Conservation (phyloP, 2,113 vertebrate species). For the Pogonocichla stellata region DNA sequence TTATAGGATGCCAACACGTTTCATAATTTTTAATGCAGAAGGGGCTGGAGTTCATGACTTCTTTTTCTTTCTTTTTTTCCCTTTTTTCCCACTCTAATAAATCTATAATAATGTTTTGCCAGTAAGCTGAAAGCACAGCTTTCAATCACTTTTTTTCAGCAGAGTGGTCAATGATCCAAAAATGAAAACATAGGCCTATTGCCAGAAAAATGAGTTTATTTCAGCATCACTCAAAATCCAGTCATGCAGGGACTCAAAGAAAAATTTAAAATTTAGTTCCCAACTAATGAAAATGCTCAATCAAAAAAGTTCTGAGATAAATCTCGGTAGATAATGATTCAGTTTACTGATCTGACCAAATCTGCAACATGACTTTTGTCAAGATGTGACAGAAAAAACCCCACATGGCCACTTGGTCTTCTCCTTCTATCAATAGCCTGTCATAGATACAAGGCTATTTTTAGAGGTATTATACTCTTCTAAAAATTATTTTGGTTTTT, state of each 20-base stretch:
- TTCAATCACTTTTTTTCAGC: background rate
- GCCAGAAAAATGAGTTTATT: background rate
- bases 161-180: background rate
- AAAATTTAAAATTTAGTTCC: background rate
- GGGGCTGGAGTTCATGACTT: background rate
- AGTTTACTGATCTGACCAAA: background rate
- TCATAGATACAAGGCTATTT: background rate
- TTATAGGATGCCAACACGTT: background rate
- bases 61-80: fast-evolving
- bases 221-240: background rate
- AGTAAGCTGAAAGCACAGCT: background rate
- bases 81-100: background rate
- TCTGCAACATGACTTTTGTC: background rate
- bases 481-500: background rate
- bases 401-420: background rate
- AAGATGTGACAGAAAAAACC: background rate
- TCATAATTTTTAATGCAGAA: background rate
- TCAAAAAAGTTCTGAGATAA: background rate
- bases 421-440: background rate
- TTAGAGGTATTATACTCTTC: background rate
- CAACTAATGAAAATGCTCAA: background rate
- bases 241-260: background rate
- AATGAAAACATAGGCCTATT: background rate
- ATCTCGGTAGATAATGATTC: background rate
- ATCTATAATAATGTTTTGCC: background rate